Evolutionary conservation across 2,797 vertebrate genomes (phyloP), one percentile per base, ranked within the genome.

Genomic region (Chelon labrosus): DNA sequence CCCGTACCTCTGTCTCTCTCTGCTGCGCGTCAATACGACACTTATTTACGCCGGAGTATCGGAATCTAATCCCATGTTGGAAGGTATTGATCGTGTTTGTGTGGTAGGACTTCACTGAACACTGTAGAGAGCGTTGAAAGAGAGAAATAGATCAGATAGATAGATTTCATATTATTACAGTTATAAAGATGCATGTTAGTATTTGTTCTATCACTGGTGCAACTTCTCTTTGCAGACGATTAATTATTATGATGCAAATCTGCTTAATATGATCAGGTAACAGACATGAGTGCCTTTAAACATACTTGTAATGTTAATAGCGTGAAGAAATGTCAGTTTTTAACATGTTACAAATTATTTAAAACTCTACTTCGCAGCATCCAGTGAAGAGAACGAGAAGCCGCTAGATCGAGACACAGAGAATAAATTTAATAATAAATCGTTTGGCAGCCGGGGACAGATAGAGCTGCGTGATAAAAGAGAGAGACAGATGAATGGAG

Each of bases 401-500:
- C 51, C 42, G 42, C 27, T 2, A 46, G 75, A 53, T 27, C 0
- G 31, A 56, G 58, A 83, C 80, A 75, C 37, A 20, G 65, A 52
- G 55, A 72, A 74, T 66, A 47, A n/a, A 79, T 82, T 6, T 60
- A 79, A 76, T 60, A 79, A 76, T 74, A 70, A 85, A 85, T 49
- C 65, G 56, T 80, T 75, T 85, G 83, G 75, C 83, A 84, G 72
- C 39, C 5, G 16, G 75, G 69, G 63, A 75, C 62, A 83, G 80
- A 86, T 86, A 37, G 64, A 65, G 79, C 71, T 3, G 70, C 72
- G 79, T 60, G 83, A 86, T 87, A 80, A 74, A 71, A 65, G 73
- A 58, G 46, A 73, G 74, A 86, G 83, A 85, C 79, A 68, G 78
- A 85, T 80, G 72, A 90, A 74, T 69, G 77, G 60, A 79, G 81